A percentile compares a stretch with the other conserved stretches of the same genome.
phyloP scores from a whole-genome alignment of 37 sponge, comb jelly and placozoan genomes.

The Chondrosia reniformis region DNA sequence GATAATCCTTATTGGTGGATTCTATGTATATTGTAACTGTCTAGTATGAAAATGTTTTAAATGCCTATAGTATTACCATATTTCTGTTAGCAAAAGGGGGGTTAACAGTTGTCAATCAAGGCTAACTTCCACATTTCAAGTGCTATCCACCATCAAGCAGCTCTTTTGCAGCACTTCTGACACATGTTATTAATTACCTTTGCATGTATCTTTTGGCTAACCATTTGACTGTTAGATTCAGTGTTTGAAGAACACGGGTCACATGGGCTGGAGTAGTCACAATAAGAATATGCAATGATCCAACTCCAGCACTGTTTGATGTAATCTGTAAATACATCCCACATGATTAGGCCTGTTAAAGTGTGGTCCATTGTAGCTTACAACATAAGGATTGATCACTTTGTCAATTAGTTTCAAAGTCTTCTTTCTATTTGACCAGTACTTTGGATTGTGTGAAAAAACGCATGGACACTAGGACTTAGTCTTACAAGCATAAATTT shows the following conservation, averaged over 20 bases:
- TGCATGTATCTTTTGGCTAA: constrained; percentile 22
- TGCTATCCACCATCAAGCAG: constrained; percentile 26
- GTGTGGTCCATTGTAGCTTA: constrained; percentile 8
- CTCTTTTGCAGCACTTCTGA: constrained; percentile 13
- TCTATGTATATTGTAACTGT: too few relatives aligned
- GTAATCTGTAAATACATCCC: constrained; percentile 61
- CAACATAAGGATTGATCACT: constrained; percentile 43
- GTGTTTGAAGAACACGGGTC: constrained; percentile 51
- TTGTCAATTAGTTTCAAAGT: constrained; percentile 37
- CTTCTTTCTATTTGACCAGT: constrained; percentile 44
- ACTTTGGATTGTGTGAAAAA: constrained; percentile 31
- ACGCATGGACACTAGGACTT: constrained; percentile 30
- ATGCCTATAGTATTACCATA: too few relatives aligned
- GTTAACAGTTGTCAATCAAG: constrained; percentile 24
- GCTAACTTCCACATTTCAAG: constrained; percentile 42
- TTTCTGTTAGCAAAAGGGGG: constrained; percentile 43
- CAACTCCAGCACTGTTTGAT: constrained; percentile 34
- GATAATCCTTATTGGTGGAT: too few relatives aligned
- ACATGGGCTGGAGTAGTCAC: constrained; percentile 54
- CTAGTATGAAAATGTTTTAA: constrained; percentile 25
- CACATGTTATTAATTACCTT: constrained; percentile 14
- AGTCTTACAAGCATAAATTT: constrained; percentile 59
- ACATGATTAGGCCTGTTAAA: constrained; percentile 30
- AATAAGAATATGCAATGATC: constrained; percentile 27
- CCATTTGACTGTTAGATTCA: constrained; percentile 44